Evolutionary conservation across 35 echinoderm and acorn worm species (phyloP).

Genomic region (Apostichopus californicus): DNA sequence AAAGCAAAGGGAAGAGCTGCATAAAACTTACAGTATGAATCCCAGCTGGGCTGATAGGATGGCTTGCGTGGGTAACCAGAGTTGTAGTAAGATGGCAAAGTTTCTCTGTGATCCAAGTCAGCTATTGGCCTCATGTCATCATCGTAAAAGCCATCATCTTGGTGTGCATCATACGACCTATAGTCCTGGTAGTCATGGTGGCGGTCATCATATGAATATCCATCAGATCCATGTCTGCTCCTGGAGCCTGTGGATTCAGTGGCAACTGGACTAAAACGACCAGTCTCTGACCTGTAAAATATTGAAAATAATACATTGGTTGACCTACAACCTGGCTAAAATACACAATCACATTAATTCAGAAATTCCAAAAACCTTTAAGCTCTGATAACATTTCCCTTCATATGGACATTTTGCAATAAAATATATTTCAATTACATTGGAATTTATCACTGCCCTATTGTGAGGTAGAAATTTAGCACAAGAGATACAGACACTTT

Average conservation of each 20-base stretch:
- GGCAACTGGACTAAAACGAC: constrained; percentile 43
- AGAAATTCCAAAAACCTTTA: too few relatives aligned
- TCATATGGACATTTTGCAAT: too few relatives aligned
- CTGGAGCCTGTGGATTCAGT: constrained; percentile 63
- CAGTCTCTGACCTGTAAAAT: constrained; percentile 25
- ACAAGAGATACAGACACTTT: too few relatives aligned
- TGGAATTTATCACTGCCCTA: too few relatives aligned
- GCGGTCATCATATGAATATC: constrained; percentile 67
- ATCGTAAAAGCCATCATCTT: constrained; percentile 37
- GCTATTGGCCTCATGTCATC: constrained; percentile 47
- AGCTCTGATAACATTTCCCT: too few relatives aligned
- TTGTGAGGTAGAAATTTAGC: too few relatives aligned
- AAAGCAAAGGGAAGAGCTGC: too few relatives aligned
- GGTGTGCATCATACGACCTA: constrained; percentile 39
- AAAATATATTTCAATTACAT: too few relatives aligned
- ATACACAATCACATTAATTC: too few relatives aligned
- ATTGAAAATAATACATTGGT: too few relatives aligned
- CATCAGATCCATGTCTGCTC: constrained; percentile 60
- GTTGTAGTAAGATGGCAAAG: constrained; percentile 71
- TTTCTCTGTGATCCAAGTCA: constrained; percentile 35
- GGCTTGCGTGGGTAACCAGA: constrained; percentile 62
- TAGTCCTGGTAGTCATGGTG: constrained; percentile 52
- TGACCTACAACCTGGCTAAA: too few relatives aligned
- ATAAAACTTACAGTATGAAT: constrained; percentile 69
- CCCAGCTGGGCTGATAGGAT: constrained; percentile 77